These are phyloP conservation scores for Drosophila kikkawai DNA, from an alignment of 1,140 invertebrate species.

Conservation along the genomic window DNA sequence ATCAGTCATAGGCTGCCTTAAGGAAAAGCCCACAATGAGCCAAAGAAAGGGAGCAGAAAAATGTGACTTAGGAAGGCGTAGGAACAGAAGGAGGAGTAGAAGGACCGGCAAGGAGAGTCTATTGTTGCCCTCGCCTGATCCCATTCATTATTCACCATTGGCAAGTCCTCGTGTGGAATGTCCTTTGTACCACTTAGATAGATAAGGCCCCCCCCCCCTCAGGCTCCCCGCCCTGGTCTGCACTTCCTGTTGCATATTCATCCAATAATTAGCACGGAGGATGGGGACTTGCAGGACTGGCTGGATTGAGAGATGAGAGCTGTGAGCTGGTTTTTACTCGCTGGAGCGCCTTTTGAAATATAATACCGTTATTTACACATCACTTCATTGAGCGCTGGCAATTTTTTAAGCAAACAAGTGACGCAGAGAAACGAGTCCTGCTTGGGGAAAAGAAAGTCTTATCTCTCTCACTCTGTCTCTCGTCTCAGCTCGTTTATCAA, in stretches of 20 bases:
- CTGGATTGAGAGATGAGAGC: constrained; percentile 8
- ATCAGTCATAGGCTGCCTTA: constrained; percentile 8
- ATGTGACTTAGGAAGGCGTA: not conserved
- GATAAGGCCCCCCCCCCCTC: not conserved
- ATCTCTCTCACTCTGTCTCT: constrained; percentile 15
- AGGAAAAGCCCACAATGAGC: constrained; percentile 14
- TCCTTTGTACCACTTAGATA: constrained; percentile 38
- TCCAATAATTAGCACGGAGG: constrained; percentile 58
- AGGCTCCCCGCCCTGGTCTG: too few relatives aligned
- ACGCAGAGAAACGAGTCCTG: constrained; percentile 3
- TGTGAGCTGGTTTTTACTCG: constrained; percentile 18
- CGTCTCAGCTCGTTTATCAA: constrained; percentile 55
- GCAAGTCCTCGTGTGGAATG: constrained; percentile 50
- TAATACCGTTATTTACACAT: constrained; percentile 71
- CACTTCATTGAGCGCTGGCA: constrained; percentile 58
- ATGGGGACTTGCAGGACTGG: not conserved
- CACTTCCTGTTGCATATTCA: constrained; percentile 46
- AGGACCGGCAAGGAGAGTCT: not conserved
- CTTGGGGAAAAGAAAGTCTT: constrained; percentile 11
- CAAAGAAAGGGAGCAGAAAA: constrained; percentile 17
- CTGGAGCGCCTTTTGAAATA: constrained; percentile 36
- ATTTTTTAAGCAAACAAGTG: constrained; percentile 53
- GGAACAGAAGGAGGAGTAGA: not conserved
- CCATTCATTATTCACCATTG: constrained; percentile 55
- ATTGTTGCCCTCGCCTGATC: constrained; percentile 36